Percentiles rank a stretch among this genome's conserved stretches.
Evolutionary conservation across 2,888 invertebrate genomes (phyloP).

Genomic region (Eupelmus urozonus): DNA sequence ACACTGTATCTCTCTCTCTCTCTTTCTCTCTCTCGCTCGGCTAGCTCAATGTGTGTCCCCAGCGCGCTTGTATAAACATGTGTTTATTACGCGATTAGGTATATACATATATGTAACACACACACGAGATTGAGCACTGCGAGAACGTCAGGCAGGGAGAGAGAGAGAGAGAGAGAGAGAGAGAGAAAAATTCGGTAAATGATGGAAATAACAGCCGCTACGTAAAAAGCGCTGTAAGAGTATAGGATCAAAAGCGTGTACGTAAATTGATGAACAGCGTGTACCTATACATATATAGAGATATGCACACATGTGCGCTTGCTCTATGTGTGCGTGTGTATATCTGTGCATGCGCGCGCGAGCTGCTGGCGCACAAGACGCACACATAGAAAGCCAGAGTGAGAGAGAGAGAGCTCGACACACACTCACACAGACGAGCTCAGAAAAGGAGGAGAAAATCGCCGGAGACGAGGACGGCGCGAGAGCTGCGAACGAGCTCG

Average conservation of each 20-base stretch:
- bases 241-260: constrained; percentile 31
- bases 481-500: neutral
- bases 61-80: too few relatives aligned
- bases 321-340: neutral
- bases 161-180: constrained; percentile 18
- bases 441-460: constrained; percentile 16
- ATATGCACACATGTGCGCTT: neutral
- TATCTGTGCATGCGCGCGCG: neutral
- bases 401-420: constrained; percentile 19
- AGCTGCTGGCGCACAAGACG: too few relatives aligned
- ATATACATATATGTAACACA: too few relatives aligned
- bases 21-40: too few relatives aligned
- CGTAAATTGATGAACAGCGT: constrained; percentile 40
- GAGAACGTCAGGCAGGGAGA: neutral
- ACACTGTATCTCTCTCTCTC: too few relatives aligned
- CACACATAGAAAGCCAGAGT: too few relatives aligned
- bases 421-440: constrained; percentile 11
- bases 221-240: too few relatives aligned
- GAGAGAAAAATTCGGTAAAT: neutral
- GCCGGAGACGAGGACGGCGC: neutral
- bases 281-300: neutral
- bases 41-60: too few relatives aligned
- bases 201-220: too few relatives aligned
- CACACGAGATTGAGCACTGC: too few relatives aligned
- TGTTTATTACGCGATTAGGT: too few relatives aligned